Base-by-base conservation (phyloP, 1,140 invertebrate genomes). In the Mactra quadrangularis region DNA sequence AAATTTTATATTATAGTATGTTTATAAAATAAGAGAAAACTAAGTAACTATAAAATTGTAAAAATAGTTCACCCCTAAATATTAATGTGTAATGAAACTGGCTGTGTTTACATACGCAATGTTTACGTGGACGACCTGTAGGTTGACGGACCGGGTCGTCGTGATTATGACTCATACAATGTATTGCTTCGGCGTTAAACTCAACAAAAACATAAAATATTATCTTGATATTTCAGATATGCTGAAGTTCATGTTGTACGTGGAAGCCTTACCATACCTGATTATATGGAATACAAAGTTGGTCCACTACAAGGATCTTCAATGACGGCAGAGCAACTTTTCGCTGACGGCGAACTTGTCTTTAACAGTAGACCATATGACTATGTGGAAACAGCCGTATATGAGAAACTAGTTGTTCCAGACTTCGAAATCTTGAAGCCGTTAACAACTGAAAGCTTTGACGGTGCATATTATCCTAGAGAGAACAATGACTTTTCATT, bases 221-320 rank as follows among this genome's bases (percentile, higher is more conserved):
- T 57, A 9, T 57, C 25, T 57, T 7, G 6, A 11, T 6, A 11
- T 57, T 74, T 3, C 31, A 72, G 70, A 27, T 62, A 76, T 25
- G 78, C 78, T 15, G 22, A 27, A 13, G 78, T 60, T 13, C 50
- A 47, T 52, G 68, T 82, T 27, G 41, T 60, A 9, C 33, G 78
- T 2, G 78, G 78, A 0, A 47, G 45, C 29, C 29, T 25, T n/a
- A 47, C 38, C n/a, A n/a, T 71, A 25, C 78, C 78, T 15, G 78
- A 82, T 22, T 50, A 60, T 27, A 82, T 82, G 78, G 52, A 70
- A 22, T 82, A 82, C 45, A 71, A 71, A 52, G 55, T 82, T 11
- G 78, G 78, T n/a, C 78, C 78, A 9, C 47, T 72, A 2, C 45
- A 50, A n/a, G 9, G 29, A 19, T 9, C 33, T 15, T 19, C 33